These are phyloP conservation scores for Minunthozetes semirufus DNA, from an alignment of 2,888 invertebrate genomes.

Conservation along the genomic window DNA sequence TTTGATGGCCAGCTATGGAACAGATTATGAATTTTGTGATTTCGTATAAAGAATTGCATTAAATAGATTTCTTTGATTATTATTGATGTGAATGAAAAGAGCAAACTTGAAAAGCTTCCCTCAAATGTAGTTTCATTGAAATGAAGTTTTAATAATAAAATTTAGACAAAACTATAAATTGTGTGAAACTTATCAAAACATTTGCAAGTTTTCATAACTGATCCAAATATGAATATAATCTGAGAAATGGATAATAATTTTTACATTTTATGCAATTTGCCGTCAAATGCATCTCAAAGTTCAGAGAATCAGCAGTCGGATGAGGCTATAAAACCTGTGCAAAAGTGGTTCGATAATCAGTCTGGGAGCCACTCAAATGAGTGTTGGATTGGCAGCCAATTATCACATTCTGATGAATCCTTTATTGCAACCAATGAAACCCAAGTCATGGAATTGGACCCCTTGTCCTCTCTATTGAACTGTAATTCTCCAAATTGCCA, in stretches of 20 bases:
- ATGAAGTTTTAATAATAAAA: background rate
- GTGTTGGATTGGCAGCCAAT: slow-evolving; percentile 5
- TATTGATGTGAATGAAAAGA: background rate
- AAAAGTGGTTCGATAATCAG: background rate
- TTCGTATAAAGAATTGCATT: too few relatives aligned
- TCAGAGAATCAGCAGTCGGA: background rate
- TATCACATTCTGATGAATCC: slow-evolving; percentile 11
- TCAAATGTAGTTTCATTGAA: background rate
- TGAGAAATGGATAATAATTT: slow-evolving; percentile 26
- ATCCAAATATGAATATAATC: slow-evolving; percentile 4
- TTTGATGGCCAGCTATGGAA: too few relatives aligned
- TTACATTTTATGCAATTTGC: slow-evolving; percentile 23
- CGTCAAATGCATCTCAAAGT: background rate
- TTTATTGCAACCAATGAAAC: background rate
- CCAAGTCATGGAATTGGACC: slow-evolving; percentile 28
- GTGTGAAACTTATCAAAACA: too few relatives aligned
- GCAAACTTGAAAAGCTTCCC: slow-evolving; percentile 13
- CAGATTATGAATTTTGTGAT: too few relatives aligned
- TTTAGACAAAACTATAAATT: background rate
- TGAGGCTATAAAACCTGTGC: background rate
- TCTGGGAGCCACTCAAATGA: background rate
- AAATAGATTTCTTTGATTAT: too few relatives aligned
- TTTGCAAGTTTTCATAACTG: slow-evolving; percentile 10
- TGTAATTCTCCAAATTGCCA: slow-evolving; percentile 21
- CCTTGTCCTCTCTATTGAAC: slow-evolving; percentile 8